Base-by-base conservation (phyloP, 2,797 vertebrate species). In the Gallirallus australis region DNA sequence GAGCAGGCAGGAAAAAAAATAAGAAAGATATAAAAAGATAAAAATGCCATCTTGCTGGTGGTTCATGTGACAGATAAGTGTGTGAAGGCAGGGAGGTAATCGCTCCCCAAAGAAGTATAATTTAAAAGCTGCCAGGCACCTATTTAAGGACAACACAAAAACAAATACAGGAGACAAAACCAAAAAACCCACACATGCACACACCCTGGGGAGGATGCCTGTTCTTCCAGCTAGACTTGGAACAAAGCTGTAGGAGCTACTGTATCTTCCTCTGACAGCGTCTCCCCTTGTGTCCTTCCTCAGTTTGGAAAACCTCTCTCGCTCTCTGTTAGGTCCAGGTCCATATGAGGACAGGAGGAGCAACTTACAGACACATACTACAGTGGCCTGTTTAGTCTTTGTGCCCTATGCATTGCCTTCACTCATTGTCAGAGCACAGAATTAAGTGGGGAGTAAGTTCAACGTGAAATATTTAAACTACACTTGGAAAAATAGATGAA, bases 151-250 rank as follows among this genome's bases (percentile, higher is more conserved):
- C 70, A 89, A 72, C 50, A 37, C 68, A 69, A 81, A 63, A 89
- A 91, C 85, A 85, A 85, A 94, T 93, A 47, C 63, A 63, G 61
- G 31, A 65, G 31, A 28, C 68, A 79, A 89, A 95, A 48, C 54
- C 65, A 84, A 61, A 78, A 54, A 63, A 93, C 71, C 1, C 53
- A 61, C 59, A 11, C 71, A 52, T 0, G 0, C 42, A 65, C 0
- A 0, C 35, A 56, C 42, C 31, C 71, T 1, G 8, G 53, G 54
- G 76, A 93, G 24, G 42, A 47, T 54, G 64, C 30, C 33, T 54
- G 18, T 52, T 89, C 64, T 91, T 78, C 47, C 40, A 52, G 0
- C 9, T 47, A 50, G 12, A 21, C 31, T 68, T 59, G 40, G 35
- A 86, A 61, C 37, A 65, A 50, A 68, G 30, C 37, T 78, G 7